Base-by-base conservation (phyloP, 2,888 invertebrate genomes). In the Napeogenes sylphis region DNA sequence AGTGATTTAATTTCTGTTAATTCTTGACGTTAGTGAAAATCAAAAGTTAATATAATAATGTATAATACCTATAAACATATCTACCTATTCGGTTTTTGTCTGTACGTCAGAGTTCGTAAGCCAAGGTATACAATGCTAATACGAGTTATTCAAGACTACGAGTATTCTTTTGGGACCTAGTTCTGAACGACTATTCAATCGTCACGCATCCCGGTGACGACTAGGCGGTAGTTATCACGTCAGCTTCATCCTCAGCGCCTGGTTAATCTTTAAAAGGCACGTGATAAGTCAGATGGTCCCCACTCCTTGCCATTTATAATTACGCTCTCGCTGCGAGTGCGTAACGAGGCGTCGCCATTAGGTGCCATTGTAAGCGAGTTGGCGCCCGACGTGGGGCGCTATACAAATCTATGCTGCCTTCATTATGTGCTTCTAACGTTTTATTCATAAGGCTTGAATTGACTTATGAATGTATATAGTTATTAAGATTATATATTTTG, bases 271-370 rank as follows among this genome's bases (percentile, higher is more conserved):
- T 63, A 68, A 68, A 68, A 66, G 66, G 68, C 66, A 64, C 59
- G 68, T 68, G 68, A 68, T 68, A 68, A 68, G 64, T 66, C 68
- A 62, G 68, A 68, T 68, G 62, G 66, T 62, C 66, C 62, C 64
- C 59, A 60, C 58, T 61, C 64, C 64, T 68, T 58, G 63, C 63
- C 63, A 56, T 62, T 68, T 64, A 64, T 66, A 68, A 68, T 68
- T 66, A 68, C 45, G 66, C 68, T 66, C 68, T 68, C 63, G 35
- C 61, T 51, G 59, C 55, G 68, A 68, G 68, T 66, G 66, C 66
- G 66, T 68, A 66, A 84, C 80, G 78, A 83, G 77, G 73, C 79
- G 75, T 67, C 80, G 78, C 82, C 84, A 87, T 87, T 87, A 87
- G 84, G 70, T 63, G 71, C 65, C 74, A 84, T 87, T 87, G 87